A percentile compares a stretch with the other conserved stretches of the same genome.
These are phyloP conservation scores for Osmoderma eremita DNA, from an alignment of 2,888 invertebrate species.

Conservation along the genomic window DNA sequence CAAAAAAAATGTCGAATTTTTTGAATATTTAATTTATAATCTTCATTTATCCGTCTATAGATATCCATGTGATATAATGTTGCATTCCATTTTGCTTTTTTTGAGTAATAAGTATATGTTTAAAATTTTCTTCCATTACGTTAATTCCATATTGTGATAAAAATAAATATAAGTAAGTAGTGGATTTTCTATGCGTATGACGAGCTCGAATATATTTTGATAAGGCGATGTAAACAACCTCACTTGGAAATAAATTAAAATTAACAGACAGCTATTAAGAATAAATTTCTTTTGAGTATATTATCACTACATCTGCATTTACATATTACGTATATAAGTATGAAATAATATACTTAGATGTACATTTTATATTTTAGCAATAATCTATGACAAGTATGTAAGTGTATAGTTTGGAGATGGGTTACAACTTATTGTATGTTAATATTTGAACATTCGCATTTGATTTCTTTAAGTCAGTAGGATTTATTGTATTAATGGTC, in stretches of 20 bases:
- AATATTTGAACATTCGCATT: too few species aligned
- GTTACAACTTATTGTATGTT: too few species aligned
- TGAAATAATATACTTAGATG: neutral
- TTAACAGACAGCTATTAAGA: neutral
- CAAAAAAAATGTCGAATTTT: too few species aligned
- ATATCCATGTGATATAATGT: conserved; percentile 17
- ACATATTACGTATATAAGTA: neutral
- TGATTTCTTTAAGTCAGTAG: too few species aligned
- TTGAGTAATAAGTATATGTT: neutral
- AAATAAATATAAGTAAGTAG: neutral
- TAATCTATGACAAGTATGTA: too few species aligned
- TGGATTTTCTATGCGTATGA: conserved; percentile 18
- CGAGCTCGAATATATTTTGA: conserved; percentile 1
- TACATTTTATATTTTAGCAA: too few species aligned
- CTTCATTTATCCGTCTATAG: conserved; percentile 26
- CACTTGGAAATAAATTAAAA: conserved; percentile 1
- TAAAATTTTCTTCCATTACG: conserved; percentile 24
- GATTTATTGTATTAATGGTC: neutral
- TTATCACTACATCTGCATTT: neutral
- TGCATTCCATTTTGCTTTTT: neutral
- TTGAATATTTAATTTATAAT: too few species aligned
- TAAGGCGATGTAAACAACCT: neutral
- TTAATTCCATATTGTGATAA: conserved; percentile 31
- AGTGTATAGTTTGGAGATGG: too few species aligned
- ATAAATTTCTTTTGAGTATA: conserved; percentile 6